Base-by-base conservation (phyloP, 2,797 vertebrate genomes). In the Staurois parvus region DNA sequence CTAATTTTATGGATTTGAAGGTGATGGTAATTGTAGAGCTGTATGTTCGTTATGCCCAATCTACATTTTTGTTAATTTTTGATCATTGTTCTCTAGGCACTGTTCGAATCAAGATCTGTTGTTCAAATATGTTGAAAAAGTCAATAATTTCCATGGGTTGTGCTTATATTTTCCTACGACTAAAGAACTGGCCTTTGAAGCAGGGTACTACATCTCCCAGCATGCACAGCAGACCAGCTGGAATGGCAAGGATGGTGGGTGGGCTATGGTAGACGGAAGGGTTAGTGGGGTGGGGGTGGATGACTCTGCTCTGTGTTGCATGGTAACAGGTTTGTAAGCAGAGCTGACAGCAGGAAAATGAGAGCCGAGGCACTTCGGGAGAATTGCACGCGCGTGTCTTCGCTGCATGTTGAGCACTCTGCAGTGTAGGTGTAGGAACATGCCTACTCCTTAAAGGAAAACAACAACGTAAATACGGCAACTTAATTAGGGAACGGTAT, bases 221-320 rank as follows among this genome's bases (percentile, higher is more conserved):
- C 79, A 85, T 75, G 59, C 84, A 52, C 30, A 26, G 37, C 59
- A 73, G 37, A 37, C 70, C 66, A 37, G 40, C 73, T 48, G 19
- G 72, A 70, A 68, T 4, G 21, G 30, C 40, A 52, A 37, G 37
- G 37, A 9, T 37, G 37, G 70, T 67, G 77, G 76, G 77, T 56
- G 76, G 69, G 21, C 29, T 75, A 69, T 68, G 59, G 29, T 42
- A 59, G 70, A 56, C 30, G 76, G 84, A 64, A 68, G 72, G 37
- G 64, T 32, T 67, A 34, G 56, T 45, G 42, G 52, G 66, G 84
- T 67, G 69, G 84, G 78, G 84, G 62, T 45, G 84, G 84, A 80
- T 37, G 78, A 62, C 64, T 70, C 56, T 26, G 72, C 26, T 2
- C 32, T 59, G 89, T 91, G 92, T 90, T 91, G 92, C 67, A 77